Evolutionary conservation across 1,140 invertebrate species (phyloP).

Genomic region (Pteromalus puparum): DNA sequence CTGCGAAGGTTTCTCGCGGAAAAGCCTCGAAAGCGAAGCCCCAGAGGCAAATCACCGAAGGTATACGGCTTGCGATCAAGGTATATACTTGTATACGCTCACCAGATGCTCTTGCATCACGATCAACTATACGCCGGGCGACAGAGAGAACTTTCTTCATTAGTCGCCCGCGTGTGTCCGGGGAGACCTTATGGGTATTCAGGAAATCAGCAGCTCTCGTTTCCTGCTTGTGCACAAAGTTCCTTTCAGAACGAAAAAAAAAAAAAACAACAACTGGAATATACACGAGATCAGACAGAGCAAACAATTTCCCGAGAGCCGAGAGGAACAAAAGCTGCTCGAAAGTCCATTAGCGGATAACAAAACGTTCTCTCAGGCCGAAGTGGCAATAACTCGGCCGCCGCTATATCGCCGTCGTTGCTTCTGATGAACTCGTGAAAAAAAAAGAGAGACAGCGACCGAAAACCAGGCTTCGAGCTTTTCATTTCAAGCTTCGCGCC

Average conservation of each 20-base stretch:
- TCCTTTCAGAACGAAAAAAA: neutral
- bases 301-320: neutral
- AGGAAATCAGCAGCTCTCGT: neutral
- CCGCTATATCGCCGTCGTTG: too few species aligned
- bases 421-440: neutral
- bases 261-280: neutral
- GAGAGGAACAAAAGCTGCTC: neutral
- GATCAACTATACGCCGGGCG: neutral
- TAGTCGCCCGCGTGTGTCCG: neutral
- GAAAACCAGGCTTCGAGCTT: neutral
- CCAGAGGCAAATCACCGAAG: neutral
- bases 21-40: slow-evolving; percentile 12
- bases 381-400: neutral
- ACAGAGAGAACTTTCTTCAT: slow-evolving; percentile 1
- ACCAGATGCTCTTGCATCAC: slow-evolving; percentile 9
- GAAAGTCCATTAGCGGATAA: slow-evolving; percentile 7
- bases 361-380: neutral
- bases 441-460: neutral
- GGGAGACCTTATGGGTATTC: slow-evolving; percentile 16
- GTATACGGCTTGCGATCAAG: neutral
- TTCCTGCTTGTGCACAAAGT: neutral
- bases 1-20: neutral
- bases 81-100: neutral
- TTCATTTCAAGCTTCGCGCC: neutral
- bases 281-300: neutral